Evolutionary conservation across 1,140 invertebrate species (phyloP), one percentile per base, ranked within the genome.

Genomic region (Pantala flavescens): DNA sequence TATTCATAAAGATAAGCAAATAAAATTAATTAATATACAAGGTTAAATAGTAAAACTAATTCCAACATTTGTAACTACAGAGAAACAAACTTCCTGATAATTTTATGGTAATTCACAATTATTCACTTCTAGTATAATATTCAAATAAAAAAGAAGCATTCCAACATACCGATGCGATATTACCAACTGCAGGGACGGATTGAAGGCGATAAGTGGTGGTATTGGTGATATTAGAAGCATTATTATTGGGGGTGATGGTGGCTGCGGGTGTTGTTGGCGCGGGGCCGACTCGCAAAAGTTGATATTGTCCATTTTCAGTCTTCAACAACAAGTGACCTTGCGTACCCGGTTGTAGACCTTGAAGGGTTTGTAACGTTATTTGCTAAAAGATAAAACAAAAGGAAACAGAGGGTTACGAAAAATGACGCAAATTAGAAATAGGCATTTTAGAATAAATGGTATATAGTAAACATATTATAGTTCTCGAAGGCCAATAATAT

Each of bases 291-390:
- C 93, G 89, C 77, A 98, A 85, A 79, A 97, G 85, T 83, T 97
- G 94, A 84, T 92, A 94, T 81, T 96, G 93, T 77, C 95, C 96
- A 87, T 93, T 96, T 86, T 98, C 95, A 81, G 95, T 97, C 86
- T 97, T 96, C 80, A 98, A 85, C 78, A 97, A 86, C 79, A 97
- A 86, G 84, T 93, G 92, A 79, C 91, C 91, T 82, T 89, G 93
- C 84, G 90, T 91, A 82, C 90, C 93, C 80, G 89, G 89, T 84
- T 89, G 91, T 78, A 93, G 88, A 81, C 88, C 90, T 84, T 91
- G 93, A 77, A 93, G 86, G 82, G 90, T 88, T 88, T 95, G 90
- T 81, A 95, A 86, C 77, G 92, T 93, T 84, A 95, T 92, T 78
- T 81, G 81, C 90, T 87, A 79, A 84, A 88, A 85, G 2, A 86